Conservation (phyloP, 2,888 invertebrate genomes). For the Cheilosia soror region DNA sequence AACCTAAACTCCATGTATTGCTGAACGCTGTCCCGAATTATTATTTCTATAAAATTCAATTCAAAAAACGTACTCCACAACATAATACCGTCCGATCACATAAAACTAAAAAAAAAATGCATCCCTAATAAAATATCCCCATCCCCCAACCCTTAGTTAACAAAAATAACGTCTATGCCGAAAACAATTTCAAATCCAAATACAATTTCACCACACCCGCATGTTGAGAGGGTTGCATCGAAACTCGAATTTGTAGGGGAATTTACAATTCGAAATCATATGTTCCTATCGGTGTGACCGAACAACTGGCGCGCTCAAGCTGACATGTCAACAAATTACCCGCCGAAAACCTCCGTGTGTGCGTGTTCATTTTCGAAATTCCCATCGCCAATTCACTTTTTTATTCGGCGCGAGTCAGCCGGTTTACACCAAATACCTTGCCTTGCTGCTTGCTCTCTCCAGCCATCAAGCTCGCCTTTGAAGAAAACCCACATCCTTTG, state of each 20-base stretch:
- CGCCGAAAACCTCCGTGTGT: conserved; percentile 67
- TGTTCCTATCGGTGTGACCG: conserved; percentile 47
- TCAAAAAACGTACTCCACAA: not conserved
- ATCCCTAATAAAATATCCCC: not conserved
- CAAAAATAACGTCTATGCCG: conserved; percentile 53
- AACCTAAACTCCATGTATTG: conserved; percentile 28
- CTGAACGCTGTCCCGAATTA: conserved; percentile 8
- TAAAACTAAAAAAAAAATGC: not conserved
- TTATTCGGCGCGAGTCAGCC: conserved; percentile 54
- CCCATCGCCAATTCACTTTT: conserved; percentile 28
- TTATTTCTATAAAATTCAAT: not conserved
- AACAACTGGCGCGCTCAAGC: conserved; percentile 53
- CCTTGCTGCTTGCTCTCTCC: conserved; percentile 24
- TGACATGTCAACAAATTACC: conserved; percentile 69
- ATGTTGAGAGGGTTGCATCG: conserved; percentile 65
- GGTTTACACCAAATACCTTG: conserved; percentile 41
- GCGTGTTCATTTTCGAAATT: conserved; percentile 55
- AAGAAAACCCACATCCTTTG: conserved; percentile 54
- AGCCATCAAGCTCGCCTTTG: conserved; percentile 42
- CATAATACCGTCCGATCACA: not conserved
- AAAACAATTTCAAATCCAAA: conserved; percentile 43
- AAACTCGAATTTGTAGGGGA: conserved; percentile 50
- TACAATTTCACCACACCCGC: conserved; percentile 21
- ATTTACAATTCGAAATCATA: conserved; percentile 46
- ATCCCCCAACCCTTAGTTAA: conserved; percentile 30